Percentiles rank a stretch among this genome's conserved stretches.
Conservation (phyloP, 2,888 invertebrate genomes). For the Drosophila meridiana region DNA sequence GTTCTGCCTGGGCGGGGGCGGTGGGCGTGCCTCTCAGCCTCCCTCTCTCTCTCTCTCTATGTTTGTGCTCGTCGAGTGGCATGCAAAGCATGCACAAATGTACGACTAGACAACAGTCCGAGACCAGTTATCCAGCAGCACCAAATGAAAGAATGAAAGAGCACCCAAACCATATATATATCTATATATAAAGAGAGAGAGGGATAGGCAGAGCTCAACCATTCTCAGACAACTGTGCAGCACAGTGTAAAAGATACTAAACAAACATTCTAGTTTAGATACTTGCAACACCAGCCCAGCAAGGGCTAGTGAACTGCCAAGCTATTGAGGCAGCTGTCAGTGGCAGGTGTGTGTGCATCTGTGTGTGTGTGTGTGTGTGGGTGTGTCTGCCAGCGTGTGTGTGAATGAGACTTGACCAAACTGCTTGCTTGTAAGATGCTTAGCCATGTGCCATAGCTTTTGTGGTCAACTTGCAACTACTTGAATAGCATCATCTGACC, state of each 20-base stretch:
- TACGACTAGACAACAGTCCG: conserved; percentile 57
- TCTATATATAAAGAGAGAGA: background rate
- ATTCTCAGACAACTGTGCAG: conserved; percentile 30
- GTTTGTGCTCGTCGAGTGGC: conserved; percentile 36
- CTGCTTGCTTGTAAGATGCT: conserved; percentile 51
- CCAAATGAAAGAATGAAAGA: conserved; percentile 47
- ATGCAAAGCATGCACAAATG: conserved; percentile 59
- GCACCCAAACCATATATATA: conserved; percentile 6
- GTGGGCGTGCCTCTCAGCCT: background rate
- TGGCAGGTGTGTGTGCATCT: conserved; percentile 32
- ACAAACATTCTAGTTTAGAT: conserved; percentile 69
- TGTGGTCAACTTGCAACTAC: conserved; percentile 56
- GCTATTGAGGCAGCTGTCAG: conserved; percentile 42
- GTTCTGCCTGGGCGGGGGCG: background rate
- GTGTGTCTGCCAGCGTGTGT: background rate
- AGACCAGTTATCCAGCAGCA: conserved; percentile 20
- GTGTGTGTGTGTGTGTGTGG: background rate
- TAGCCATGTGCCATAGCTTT: conserved; percentile 35
- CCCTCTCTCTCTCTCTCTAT: background rate
- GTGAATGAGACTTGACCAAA: conserved; percentile 38
- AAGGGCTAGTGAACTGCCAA: conserved; percentile 51
- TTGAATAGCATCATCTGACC: conserved; percentile 46
- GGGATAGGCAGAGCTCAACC: background rate
- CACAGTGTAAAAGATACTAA: conserved; percentile 59
- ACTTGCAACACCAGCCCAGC: conserved; percentile 47